Evolutionary conservation across 2,797 vertebrate species (phyloP), one percentile per base, ranked within the genome.

Genomic region (Alectoris magna): DNA sequence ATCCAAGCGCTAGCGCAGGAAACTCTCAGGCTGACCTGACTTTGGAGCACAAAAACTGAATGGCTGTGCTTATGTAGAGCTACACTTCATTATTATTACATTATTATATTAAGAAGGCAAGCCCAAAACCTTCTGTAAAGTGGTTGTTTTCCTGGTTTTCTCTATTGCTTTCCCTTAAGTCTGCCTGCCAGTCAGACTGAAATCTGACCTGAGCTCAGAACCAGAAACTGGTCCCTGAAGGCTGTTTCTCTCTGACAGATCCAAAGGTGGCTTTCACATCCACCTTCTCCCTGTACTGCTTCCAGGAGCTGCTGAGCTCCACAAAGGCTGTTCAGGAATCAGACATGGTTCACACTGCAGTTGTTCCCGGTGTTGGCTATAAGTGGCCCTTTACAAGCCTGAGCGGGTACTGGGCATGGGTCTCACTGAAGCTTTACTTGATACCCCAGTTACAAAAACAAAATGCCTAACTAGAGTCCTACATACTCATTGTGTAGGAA

Each of bases 21-120:
- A 56, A 62, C 38, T 95, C 77, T 14, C 48, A 41, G 80, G 55
- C 71, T 93, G 87, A 82, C 55, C 84, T 79, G 51, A n/a, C 63
- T 62, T 36, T 75, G 43, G 59, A 67, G 80, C 83, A 48, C 23
- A 60, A 79, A 90, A 88, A 64, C 8, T 16, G 41, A 93, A 55
- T 41, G 77, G 27, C 4, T 2, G 0, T 53, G 84, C 71, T 84
- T 56, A 77, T 74, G 41, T 8, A 15, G 29, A 80, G 62, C 4
- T 67, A 60, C 6, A 24, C 3, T 64, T 81, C 24, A 27, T 31
- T 24, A 16, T 51, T 67, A 43, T 43, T 75, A 21, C 46, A 38
- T 43, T 59, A 66, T 80, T 60, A 2, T 29, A 3, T 76, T n/a
- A 15, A 0, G 1, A 38, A 64, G 83, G 48, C 3, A 38, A 79